Conservation (phyloP, 1,140 invertebrate genomes). For the Meloidogyne hapla region DNA sequence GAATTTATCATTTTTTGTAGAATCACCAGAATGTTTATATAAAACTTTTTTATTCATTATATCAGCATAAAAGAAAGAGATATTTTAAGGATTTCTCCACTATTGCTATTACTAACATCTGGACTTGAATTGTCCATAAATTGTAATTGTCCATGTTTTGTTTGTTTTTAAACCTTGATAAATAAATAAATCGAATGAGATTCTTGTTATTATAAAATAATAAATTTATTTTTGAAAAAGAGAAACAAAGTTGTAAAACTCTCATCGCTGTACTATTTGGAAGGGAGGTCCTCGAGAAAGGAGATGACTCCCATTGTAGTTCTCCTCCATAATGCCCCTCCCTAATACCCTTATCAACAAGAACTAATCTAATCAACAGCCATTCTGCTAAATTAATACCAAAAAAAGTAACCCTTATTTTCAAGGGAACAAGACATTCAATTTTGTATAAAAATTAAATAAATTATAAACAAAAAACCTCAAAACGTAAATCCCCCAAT, state of each 20-base stretch:
- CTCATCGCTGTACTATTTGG: too few relatives aligned
- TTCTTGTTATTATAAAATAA: too few relatives aligned
- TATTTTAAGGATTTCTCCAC: not conserved
- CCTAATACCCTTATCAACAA: too few relatives aligned
- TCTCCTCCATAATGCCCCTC: too few relatives aligned
- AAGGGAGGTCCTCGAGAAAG: too few relatives aligned
- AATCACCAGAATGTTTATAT: slow-evolving; percentile 50
- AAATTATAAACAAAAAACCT: not conserved
- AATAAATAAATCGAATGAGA: slow-evolving; percentile 3
- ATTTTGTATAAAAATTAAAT: not conserved
- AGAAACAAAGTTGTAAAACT: too few relatives aligned
- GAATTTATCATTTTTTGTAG: slow-evolving; percentile 42
- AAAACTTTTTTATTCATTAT: slow-evolving; percentile 38
- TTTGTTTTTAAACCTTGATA: slow-evolving; percentile 28
- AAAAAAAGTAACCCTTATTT: too few relatives aligned
- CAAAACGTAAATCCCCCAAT: not conserved
- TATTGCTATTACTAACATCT: not conserved
- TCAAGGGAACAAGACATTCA: too few relatives aligned
- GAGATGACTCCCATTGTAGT: too few relatives aligned
- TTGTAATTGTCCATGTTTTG: slow-evolving; percentile 36
- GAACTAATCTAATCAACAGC: too few relatives aligned
- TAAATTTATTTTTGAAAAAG: too few relatives aligned
- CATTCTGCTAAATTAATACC: too few relatives aligned
- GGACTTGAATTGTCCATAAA: not conserved
- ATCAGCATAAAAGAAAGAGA: slow-evolving; percentile 43